These are phyloP conservation scores for Ferdinandea cuprea DNA, from an alignment of 2,888 invertebrate genomes.

Conservation along the genomic window DNA sequence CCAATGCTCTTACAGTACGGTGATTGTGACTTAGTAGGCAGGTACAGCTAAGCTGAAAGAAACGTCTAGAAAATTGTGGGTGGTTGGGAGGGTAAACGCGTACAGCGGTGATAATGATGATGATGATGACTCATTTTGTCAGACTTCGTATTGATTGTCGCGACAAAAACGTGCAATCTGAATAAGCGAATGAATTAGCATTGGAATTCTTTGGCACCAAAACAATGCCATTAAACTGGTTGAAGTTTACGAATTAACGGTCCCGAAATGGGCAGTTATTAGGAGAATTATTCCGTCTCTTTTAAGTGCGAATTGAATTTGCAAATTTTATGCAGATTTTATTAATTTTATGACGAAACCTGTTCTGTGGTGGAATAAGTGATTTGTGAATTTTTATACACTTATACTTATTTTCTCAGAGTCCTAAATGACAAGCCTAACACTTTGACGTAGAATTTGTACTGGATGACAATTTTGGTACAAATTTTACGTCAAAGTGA, in stretches of 20 bases:
- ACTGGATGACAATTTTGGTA: no score
- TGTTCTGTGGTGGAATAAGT: not conserved
- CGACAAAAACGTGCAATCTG: constrained; percentile 35
- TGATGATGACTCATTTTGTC: constrained; percentile 42
- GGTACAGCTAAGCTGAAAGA: not conserved
- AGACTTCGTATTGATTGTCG: not conserved
- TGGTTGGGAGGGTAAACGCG: constrained; percentile 17
- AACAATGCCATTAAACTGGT: constrained; percentile 1
- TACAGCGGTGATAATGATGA: no score
- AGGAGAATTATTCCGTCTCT: constrained; percentile 19
- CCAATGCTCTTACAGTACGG: constrained; percentile 11
- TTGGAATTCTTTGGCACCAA: constrained; percentile 33
- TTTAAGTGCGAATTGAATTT: not conserved
- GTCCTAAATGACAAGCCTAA: no score
- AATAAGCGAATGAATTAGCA: constrained; percentile 46
- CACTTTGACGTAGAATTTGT: no score
- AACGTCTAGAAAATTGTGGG: not conserved
- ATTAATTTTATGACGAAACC: not conserved
- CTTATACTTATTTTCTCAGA: no score
- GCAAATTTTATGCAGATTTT: not conserved
- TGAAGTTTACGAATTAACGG: constrained; percentile 29
- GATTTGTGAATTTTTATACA: no score
- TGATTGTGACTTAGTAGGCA: constrained; percentile 40
- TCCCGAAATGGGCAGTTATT: constrained; percentile 45
- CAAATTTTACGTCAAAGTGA: no score